A percentile compares a stretch with the other conserved stretches of the same genome.
phyloP scores from a whole-genome alignment of 2,797 vertebrate species.

The Parauchenoglanis ngamensis region DNA sequence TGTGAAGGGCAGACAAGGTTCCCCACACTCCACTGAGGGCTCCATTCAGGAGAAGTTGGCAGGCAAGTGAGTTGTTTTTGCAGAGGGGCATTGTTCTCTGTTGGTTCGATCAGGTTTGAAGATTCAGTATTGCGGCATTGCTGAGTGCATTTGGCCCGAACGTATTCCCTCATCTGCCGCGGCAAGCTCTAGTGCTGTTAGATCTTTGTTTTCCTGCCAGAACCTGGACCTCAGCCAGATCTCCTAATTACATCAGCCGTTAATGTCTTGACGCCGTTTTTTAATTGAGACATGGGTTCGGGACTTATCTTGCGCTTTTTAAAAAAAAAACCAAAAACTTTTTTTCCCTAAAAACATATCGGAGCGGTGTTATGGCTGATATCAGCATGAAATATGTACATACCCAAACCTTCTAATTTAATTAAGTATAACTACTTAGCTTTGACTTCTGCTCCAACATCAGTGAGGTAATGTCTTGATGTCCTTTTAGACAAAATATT shows the following conservation, averaged over 20 bases:
- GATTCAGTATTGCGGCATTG: constrained; percentile 56
- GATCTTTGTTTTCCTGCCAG: constrained; percentile 63
- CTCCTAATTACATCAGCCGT: constrained; percentile 68
- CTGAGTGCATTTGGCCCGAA: constrained; percentile 59
- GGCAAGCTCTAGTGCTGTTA: constrained; percentile 52
- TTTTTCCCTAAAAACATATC: constrained; percentile 57
- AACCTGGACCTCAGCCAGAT: constrained; percentile 64
- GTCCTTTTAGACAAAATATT: constrained; percentile 61
- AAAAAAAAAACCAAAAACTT: constrained; percentile 34
- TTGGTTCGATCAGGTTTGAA: constrained; percentile 51
- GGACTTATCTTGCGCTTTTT: constrained; percentile 55
- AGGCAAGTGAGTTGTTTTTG: constrained; percentile 48
- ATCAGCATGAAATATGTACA: constrained; percentile 63
- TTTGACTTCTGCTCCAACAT: constrained; percentile 61
- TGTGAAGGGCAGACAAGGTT: constrained; percentile 47
- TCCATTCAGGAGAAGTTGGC: constrained; percentile 55
- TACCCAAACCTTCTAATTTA: constrained; percentile 60
- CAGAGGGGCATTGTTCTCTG: constrained; percentile 49
- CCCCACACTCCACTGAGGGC: constrained; percentile 48
- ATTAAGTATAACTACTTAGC: constrained; percentile 75
- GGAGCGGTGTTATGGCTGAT: constrained; percentile 39
- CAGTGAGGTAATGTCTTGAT: constrained; percentile 76
- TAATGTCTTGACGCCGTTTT: constrained; percentile 72
- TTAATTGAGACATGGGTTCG: constrained; percentile 56
- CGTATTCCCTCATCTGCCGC: constrained; percentile 50